Evolutionary conservation across 2,888 invertebrate genomes (phyloP).

Genomic region (Apamea sordens): DNA sequence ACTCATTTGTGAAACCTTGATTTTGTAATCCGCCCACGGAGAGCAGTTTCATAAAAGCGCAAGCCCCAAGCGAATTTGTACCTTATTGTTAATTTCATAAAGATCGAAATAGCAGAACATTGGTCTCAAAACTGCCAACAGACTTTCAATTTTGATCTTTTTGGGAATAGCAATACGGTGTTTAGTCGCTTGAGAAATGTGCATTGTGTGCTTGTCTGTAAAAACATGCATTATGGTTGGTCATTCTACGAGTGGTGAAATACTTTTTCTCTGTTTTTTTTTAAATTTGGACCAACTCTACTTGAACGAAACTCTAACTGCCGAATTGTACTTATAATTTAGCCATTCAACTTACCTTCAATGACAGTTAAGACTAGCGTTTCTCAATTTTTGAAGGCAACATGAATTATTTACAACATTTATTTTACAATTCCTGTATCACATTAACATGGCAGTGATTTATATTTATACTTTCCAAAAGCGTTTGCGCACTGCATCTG

Average conservation of each 20-base stretch:
- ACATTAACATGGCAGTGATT: constrained; percentile 51
- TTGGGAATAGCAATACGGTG: background rate
- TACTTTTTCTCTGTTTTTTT: background rate
- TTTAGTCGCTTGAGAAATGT: background rate
- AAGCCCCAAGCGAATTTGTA: background rate
- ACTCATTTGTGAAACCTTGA: background rate
- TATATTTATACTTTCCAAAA: background rate
- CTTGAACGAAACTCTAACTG: background rate
- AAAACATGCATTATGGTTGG: background rate
- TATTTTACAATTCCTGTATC: constrained; percentile 42
- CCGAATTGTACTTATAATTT: constrained; percentile 51
- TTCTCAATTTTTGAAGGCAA: constrained; percentile 31
- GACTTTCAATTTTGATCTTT: background rate
- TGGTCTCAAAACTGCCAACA: background rate
- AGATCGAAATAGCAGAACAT: background rate
- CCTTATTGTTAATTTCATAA: background rate
- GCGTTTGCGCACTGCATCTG: background rate
- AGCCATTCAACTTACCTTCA: constrained; percentile 13
- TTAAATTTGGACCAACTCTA: background rate
- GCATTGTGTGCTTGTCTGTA: rapidly evolving
- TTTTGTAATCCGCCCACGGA: background rate
- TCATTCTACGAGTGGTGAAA: background rate
- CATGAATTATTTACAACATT: constrained; percentile 44
- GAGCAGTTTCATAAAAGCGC: background rate
- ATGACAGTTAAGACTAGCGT: constrained; percentile 19